Evolutionary conservation across 2,113 vertebrate species (phyloP).

Genomic region (Semnornis frantzii): DNA sequence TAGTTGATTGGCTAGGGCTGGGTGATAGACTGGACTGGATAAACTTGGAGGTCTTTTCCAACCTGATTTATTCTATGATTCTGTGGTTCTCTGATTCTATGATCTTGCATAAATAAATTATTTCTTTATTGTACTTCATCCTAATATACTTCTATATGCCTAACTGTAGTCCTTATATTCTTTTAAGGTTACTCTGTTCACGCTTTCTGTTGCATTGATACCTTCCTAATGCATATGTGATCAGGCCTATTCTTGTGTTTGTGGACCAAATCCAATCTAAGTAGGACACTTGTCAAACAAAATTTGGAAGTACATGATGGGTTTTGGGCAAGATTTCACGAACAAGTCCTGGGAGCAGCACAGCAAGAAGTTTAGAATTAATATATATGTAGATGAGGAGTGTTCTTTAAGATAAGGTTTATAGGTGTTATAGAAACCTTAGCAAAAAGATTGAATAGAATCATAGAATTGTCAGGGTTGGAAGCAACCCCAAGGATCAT

Average conservation of each 20-base stretch:
- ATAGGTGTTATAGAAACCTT: background rate
- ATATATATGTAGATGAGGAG: background rate
- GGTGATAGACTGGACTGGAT: no score
- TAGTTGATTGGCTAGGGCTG: no score
- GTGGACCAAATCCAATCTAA: background rate
- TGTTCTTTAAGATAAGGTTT: background rate
- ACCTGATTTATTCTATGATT: no score
- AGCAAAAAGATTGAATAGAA: background rate
- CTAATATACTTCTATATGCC: background rate
- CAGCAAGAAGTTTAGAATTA: background rate
- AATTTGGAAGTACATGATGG: background rate
- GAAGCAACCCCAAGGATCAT: no score
- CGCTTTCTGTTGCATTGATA: background rate
- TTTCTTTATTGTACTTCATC: background rate
- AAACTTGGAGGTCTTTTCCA: no score
- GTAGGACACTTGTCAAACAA: background rate
- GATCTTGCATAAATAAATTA: background rate
- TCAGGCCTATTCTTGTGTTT: background rate
- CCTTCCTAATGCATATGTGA: background rate
- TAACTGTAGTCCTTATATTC: background rate
- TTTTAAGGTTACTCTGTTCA: background rate
- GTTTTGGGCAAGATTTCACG: background rate
- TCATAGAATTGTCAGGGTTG: no score
- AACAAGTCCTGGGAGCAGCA: background rate
- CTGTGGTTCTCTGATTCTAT: no score